Conservation (phyloP, 2,797 vertebrate species). For the Molossus molossus region DNA sequence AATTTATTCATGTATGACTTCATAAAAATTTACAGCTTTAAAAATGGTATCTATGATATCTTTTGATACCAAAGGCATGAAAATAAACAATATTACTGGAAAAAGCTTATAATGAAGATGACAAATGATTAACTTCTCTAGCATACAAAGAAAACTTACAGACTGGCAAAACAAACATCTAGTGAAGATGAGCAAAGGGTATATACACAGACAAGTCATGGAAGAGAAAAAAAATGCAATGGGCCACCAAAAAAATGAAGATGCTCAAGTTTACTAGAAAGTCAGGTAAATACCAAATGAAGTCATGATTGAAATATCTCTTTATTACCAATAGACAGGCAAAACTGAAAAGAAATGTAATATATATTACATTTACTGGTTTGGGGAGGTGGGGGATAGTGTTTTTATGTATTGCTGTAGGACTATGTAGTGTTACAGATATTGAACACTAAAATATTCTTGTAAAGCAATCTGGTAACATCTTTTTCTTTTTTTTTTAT, state of each 20-base stretch:
- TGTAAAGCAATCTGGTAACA: conserved; percentile 21
- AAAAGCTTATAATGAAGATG: conserved; percentile 14
- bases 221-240: conserved; percentile 34
- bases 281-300: not conserved
- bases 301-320: not conserved
- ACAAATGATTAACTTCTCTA: not conserved
- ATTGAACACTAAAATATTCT: not conserved
- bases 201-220: not conserved
- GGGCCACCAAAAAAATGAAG: not conserved
- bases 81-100: not conserved
- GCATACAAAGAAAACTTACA: conserved; percentile 6
- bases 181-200: conserved; percentile 1
- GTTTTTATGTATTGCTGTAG: not conserved
- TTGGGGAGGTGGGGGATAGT: not conserved
- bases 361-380: not conserved
- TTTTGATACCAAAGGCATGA: not conserved
- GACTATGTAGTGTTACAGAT: not conserved
- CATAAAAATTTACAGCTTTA: not conserved
- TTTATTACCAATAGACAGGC: not conserved
- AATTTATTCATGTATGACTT: not conserved
- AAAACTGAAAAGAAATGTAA: not conserved
- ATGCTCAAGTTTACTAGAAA: conserved; percentile 33
- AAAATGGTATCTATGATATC: conserved; percentile 11
- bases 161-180: not conserved
- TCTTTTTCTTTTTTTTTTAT: not conserved